phyloP scores from a whole-genome alignment of 2,113 vertebrate species.

The Chaetodon trifascialis region DNA sequence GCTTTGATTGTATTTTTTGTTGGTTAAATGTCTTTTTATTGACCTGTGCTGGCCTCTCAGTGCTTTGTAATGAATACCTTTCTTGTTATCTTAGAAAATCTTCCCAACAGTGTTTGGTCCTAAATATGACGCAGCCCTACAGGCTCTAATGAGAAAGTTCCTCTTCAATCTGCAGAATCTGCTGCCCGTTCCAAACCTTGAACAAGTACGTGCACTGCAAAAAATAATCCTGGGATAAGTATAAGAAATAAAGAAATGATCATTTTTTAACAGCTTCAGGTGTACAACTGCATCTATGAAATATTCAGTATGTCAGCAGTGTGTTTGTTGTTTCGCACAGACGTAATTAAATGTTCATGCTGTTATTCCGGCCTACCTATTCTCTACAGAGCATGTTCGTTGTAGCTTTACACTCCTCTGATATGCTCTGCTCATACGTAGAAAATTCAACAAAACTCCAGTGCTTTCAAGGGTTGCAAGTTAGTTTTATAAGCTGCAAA shows the following conservation, averaged over 20 bases:
- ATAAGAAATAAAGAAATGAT: neutral
- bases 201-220: slow-evolving; percentile 40
- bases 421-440: neutral
- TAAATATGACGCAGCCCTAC: slow-evolving; percentile 71
- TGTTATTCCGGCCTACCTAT: neutral
- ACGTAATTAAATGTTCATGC: neutral
- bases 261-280: neutral
- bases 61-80: neutral
- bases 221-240: neutral
- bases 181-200: slow-evolving; percentile 50
- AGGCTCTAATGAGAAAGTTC: slow-evolving; percentile 80
- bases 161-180: slow-evolving; percentile 73
- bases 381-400: neutral
- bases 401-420: neutral
- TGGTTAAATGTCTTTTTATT: neutral
- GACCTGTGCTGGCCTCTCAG: neutral
- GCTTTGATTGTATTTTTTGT: neutral
- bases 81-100: slow-evolving; percentile 58
- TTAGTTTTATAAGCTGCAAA: too few relatives aligned
- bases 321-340: neutral
- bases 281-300: neutral
- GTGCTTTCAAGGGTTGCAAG: too few relatives aligned
- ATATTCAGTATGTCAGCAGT: neutral
- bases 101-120: slow-evolving; percentile 78
- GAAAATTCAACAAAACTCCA: too few relatives aligned